Evolutionary conservation across 2,888 invertebrate genomes (phyloP).

Genomic region (Dasysyrphus albostriatus): DNA sequence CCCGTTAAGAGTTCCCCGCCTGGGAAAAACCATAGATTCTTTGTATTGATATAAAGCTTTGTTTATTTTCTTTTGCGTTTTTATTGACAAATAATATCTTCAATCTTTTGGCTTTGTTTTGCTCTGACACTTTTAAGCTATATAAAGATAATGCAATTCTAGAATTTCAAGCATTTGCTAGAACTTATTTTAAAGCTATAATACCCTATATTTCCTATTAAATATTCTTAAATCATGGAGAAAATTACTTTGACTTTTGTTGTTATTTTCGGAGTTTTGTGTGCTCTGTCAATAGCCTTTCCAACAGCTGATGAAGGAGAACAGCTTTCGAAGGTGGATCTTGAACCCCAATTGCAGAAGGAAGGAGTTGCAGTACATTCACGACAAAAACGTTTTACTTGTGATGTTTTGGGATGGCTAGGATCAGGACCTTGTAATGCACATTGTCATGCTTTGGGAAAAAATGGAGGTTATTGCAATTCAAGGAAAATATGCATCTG

Average conservation of each 20-base stretch:
- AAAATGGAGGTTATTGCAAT: constrained; percentile 83
- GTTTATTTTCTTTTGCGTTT: too few relatives aligned
- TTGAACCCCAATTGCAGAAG: background rate
- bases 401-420: constrained; percentile 81
- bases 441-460: constrained; percentile 81
- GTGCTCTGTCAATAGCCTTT: background rate
- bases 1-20: too few relatives aligned
- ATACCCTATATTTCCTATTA: too few relatives aligned
- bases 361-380: background rate
- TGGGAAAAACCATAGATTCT: too few relatives aligned
- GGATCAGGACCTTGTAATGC: constrained; percentile 82
- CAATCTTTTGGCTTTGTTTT: background rate
- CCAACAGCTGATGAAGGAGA: background rate
- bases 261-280: background rate
- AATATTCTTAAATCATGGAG: background rate
- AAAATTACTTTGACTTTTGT: background rate
- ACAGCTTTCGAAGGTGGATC: background rate
- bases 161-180: background rate
- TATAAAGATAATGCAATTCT: background rate
- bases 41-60: too few relatives aligned
- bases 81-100: background rate
- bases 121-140: background rate
- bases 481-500: constrained; percentile 82
- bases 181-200: background rate
- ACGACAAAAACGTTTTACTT: constrained; percentile 83